Evolutionary conservation across 2,113 vertebrate species (phyloP).

Genomic region (Zingel zingel): DNA sequence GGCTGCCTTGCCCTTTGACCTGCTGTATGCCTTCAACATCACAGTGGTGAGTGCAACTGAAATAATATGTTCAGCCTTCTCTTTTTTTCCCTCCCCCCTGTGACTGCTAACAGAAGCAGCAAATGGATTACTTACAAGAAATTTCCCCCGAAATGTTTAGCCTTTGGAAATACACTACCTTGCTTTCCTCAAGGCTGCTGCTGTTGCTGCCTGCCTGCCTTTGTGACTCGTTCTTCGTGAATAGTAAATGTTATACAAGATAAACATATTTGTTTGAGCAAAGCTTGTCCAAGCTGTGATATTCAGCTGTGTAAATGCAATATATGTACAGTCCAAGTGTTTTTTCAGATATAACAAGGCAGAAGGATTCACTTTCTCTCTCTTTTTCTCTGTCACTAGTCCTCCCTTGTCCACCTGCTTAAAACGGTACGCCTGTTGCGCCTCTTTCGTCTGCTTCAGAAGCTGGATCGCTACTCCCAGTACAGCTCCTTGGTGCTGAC

Average conservation of each 20-base stretch:
- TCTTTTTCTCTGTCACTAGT: slow-evolving; percentile 65
- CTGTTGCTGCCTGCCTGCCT: background rate
- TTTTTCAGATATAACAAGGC: background rate
- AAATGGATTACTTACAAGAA: background rate
- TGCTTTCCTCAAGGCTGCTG: background rate
- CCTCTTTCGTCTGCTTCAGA: slow-evolving; percentile 91
- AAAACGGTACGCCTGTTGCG: slow-evolving; percentile 91
- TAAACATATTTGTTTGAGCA: slow-evolving; percentile 12
- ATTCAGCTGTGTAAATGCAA: slow-evolving; percentile 19
- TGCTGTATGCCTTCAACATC: slow-evolving; percentile 92
- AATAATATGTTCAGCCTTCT: background rate
- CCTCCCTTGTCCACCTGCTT: slow-evolving; percentile 89
- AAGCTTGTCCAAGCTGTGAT: slow-evolving; percentile 25
- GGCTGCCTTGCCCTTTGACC: slow-evolving; percentile 92
- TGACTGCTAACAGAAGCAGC: background rate
- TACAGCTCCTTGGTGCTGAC: slow-evolving; percentile 95
- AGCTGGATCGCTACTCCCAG: slow-evolving; percentile 94
- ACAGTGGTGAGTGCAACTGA: slow-evolving; percentile 87
- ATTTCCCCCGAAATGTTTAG: background rate
- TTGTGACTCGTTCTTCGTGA: background rate
- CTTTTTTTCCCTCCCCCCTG: background rate
- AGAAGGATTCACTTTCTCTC: background rate
- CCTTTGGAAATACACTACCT: background rate
- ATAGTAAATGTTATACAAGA: background rate
- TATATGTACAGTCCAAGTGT: background rate